These are phyloP conservation scores for Malurus alboscapulatus DNA, from an alignment of 2,113 vertebrate species.

Conservation along the genomic window DNA sequence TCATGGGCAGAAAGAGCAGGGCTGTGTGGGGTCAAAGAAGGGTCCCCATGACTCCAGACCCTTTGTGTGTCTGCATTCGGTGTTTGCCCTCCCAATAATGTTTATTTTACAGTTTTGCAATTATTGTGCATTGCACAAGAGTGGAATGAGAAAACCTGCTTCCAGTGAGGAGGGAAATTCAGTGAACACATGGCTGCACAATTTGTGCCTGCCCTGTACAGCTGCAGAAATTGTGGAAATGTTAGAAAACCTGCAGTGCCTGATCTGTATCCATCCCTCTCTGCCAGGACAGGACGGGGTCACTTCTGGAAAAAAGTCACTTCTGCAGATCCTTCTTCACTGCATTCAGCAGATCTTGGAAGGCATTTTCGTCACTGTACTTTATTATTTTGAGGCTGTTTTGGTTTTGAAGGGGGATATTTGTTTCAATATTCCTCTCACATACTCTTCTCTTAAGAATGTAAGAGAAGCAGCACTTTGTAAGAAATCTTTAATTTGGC, in stretches of 20 bases:
- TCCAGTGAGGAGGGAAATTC: background rate
- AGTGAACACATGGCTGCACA: background rate
- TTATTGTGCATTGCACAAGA: background rate
- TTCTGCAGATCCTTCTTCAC: background rate
- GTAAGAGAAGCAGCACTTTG: conserved; percentile 1
- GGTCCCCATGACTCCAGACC: background rate
- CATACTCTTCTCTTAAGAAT: background rate
- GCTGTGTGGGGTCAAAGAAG: background rate
- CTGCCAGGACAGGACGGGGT: background rate
- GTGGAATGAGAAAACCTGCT: background rate
- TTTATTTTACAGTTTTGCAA: background rate
- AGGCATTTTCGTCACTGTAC: background rate
- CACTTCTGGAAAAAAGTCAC: background rate
- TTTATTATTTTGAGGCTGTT: background rate
- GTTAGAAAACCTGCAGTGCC: background rate
- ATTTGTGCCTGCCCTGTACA: background rate
- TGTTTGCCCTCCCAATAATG: background rate
- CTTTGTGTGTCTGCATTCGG: background rate
- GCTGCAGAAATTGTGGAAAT: background rate
- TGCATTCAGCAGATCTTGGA: background rate
- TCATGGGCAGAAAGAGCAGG: background rate
- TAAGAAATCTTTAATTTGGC: conserved; percentile 49
- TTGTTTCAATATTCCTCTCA: background rate
- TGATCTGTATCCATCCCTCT: background rate
- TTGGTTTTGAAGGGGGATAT: background rate